Evolutionary conservation across 2,888 invertebrate species (phyloP).

Genomic region (Drosophila siamana): DNA sequence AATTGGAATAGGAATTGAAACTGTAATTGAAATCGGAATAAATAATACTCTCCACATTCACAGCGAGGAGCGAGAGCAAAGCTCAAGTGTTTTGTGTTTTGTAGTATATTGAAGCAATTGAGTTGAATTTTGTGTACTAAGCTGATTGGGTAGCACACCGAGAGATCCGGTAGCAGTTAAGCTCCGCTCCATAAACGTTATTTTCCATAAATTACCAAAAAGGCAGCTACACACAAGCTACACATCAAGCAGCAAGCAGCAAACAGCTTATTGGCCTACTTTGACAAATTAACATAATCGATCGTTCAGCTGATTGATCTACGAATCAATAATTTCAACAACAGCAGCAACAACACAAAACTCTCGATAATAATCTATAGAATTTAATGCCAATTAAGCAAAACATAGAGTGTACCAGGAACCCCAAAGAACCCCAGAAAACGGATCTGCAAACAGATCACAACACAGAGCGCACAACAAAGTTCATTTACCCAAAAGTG

Average conservation of each 20-base stretch:
- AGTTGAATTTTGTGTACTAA: conserved; percentile 33
- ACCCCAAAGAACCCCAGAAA: conserved; percentile 5
- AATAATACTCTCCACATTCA: conserved; percentile 38
- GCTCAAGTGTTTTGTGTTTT: conserved; percentile 53
- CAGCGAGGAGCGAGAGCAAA: conserved; percentile 1
- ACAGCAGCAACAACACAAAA: neutral
- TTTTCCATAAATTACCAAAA: conserved; percentile 31
- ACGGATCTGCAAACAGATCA: conserved; percentile 35
- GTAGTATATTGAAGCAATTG: conserved; percentile 45
- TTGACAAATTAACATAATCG: conserved; percentile 60
- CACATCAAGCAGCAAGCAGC: no score
- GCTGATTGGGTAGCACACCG: conserved; percentile 26
- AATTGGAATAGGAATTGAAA: conserved; percentile 17
- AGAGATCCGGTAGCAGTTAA: conserved; percentile 59
- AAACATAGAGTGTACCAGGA: conserved; percentile 19
- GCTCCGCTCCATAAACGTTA: conserved; percentile 43
- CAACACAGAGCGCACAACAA: conserved; percentile 3
- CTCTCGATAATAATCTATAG: conserved; percentile 21
- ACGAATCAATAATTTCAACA: conserved; percentile 5
- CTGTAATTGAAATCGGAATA: conserved; percentile 27
- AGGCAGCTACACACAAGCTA: conserved; percentile 2
- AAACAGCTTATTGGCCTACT: conserved; percentile 57
- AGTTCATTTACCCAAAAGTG: conserved; percentile 44
- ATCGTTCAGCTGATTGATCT: conserved; percentile 44
- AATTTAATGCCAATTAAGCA: conserved; percentile 28